Evolutionary conservation across 2,888 invertebrate genomes (phyloP).

Genomic region (Agrotis ipsilon): DNA sequence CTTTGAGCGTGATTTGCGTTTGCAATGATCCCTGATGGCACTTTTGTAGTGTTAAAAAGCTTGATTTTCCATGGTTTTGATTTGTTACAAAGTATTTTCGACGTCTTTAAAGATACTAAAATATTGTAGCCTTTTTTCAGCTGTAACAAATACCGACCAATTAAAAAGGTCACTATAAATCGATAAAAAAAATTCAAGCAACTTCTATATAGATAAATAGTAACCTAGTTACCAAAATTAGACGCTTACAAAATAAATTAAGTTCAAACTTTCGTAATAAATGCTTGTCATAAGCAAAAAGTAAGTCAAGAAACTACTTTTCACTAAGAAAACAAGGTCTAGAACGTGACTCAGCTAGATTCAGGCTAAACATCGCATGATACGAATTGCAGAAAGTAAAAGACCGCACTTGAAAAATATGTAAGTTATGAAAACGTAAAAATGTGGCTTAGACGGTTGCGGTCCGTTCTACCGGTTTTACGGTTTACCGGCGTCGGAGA

Average conservation of each 20-base stretch:
- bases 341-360: slow-evolving; percentile 23
- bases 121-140: background rate
- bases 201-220: slow-evolving; percentile 1
- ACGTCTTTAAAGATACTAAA: background rate
- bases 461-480: slow-evolving; percentile 27
- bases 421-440: slow-evolving; percentile 40
- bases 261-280: slow-evolving; percentile 11
- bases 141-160: background rate
- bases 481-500: slow-evolving; percentile 35
- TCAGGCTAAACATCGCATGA: slow-evolving; percentile 23
- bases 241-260: slow-evolving; percentile 4
- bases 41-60: background rate
- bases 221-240: slow-evolving; percentile 32
- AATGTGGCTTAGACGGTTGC: slow-evolving; percentile 19
- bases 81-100: too few relatives aligned
- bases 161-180: slow-evolving; percentile 1
- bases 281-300: background rate
- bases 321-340: slow-evolving; percentile 5
- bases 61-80: background rate
- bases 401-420: slow-evolving; percentile 29
- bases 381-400: slow-evolving; percentile 20
- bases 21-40: background rate
- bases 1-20: slow-evolving; percentile 1
- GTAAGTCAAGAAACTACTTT: background rate
- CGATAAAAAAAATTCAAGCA: background rate